These are phyloP conservation scores for Drosophila emarginata DNA, from an alignment of 2,888 invertebrate species.

Conservation along the genomic window DNA sequence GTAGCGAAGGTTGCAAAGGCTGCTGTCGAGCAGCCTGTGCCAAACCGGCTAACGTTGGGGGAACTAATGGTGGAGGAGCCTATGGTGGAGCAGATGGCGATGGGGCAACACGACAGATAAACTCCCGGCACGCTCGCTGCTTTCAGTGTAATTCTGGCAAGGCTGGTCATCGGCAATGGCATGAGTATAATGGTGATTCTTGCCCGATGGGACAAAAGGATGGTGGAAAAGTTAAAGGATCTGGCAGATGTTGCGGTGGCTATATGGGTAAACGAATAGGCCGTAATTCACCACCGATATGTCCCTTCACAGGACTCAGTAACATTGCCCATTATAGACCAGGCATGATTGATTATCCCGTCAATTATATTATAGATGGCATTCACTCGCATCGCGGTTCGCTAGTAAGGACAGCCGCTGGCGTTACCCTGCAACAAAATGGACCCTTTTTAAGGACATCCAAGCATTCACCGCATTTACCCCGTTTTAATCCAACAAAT, in stretches of 20 bases:
- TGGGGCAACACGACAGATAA: not conserved
- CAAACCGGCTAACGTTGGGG: not conserved
- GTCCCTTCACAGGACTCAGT: conserved; percentile 12
- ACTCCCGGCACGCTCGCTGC: not conserved
- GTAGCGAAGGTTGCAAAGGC: conserved; percentile 7
- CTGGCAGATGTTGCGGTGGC: not conserved
- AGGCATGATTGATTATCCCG: conserved; percentile 37
- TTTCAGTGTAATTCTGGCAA: conserved; percentile 7
- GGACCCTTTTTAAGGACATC: not conserved
- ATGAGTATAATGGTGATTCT: not conserved
- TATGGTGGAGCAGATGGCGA: conserved; percentile 16
- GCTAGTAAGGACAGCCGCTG: conserved; percentile 62
- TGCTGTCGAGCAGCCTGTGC: conserved; percentile 11
- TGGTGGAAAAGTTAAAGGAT: not conserved
- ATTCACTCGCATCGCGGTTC: conserved; percentile 38
- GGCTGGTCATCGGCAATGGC: not conserved
- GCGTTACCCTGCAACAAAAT: conserved; percentile 52
- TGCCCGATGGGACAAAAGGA: not conserved
- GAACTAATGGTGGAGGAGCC: not conserved
- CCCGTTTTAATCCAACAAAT: not conserved
- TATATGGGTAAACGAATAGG: not conserved
- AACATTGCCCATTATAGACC: conserved; percentile 54
- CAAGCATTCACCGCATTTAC: conserved; percentile 11
- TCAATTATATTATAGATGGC: conserved; percentile 20
- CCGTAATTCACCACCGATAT: not conserved